Evolutionary conservation across 2,888 invertebrate species (phyloP).

Genomic region (Nebria brevicollis): DNA sequence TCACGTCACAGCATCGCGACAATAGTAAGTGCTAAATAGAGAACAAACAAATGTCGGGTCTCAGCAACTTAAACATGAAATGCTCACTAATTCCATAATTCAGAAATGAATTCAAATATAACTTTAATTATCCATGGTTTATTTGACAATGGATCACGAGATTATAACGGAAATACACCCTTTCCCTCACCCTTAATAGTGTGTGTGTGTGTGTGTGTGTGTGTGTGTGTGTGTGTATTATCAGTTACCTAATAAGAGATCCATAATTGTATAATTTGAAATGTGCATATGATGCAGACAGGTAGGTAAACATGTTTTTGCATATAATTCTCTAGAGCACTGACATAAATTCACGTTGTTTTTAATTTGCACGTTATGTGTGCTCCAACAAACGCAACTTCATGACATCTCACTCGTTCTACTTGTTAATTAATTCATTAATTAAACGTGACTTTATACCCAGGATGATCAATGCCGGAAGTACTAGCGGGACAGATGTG

Average conservation of each 20-base stretch:
- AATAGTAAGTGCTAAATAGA: too few species aligned
- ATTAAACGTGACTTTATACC: slow-evolving; percentile 5
- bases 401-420: not conserved
- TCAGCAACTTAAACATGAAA: not conserved
- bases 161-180: too few species aligned
- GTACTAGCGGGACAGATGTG: slow-evolving; percentile 13
- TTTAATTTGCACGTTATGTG: not conserved
- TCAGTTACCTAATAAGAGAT: too few species aligned
- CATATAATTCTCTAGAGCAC: not conserved
- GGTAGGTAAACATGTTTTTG: slow-evolving; percentile 8
- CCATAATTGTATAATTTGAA: too few species aligned
- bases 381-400: not conserved
- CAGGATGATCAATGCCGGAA: slow-evolving; percentile 13
- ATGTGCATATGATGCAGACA: not conserved
- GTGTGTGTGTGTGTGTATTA: too few species aligned
- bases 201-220: too few species aligned
- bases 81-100: not conserved
- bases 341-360: slow-evolving; percentile 7
- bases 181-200: too few species aligned
- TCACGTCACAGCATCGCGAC: not conserved
- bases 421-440: slow-evolving; percentile 18
- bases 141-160: too few species aligned
- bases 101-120: not conserved
- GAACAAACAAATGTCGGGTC: not conserved
- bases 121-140: too few species aligned